These are phyloP conservation scores for Cervus canadensis DNA, from an alignment of 2,113 vertebrate genomes.

Conservation along the genomic window DNA sequence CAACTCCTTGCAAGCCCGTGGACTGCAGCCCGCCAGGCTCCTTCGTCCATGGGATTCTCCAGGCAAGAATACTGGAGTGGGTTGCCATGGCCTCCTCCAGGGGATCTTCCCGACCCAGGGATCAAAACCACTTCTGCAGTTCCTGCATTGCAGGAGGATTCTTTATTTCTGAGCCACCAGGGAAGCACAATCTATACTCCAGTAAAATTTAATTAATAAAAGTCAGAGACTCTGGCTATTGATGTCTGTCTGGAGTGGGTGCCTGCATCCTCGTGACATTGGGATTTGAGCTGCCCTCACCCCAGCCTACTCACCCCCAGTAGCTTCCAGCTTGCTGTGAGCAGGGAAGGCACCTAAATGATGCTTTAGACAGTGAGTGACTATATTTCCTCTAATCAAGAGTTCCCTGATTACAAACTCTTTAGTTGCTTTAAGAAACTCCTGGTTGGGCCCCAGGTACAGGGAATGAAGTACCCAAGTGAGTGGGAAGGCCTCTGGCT, in stretches of 20 bases:
- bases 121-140: neutral
- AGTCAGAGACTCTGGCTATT: neutral
- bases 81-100: neutral
- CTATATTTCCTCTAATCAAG: neutral
- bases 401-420: neutral
- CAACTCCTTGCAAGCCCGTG: neutral
- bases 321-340: neutral
- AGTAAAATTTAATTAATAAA: neutral
- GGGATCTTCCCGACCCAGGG: neutral
- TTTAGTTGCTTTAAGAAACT: neutral
- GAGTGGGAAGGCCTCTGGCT: neutral
- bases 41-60: neutral
- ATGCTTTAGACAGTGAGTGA: neutral
- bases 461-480: neutral
- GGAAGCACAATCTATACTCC: neutral
- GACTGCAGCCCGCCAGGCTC: neutral
- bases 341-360: neutral
- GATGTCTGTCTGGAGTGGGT: neutral
- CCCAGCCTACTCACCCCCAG: neutral
- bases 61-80: neutral
- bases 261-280: accelerated
- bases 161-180: neutral
- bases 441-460: neutral
- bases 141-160: neutral
- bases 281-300: neutral